These are phyloP conservation scores for Diarsia rubi DNA, from an alignment of 2,888 invertebrate species.

Conservation along the genomic window DNA sequence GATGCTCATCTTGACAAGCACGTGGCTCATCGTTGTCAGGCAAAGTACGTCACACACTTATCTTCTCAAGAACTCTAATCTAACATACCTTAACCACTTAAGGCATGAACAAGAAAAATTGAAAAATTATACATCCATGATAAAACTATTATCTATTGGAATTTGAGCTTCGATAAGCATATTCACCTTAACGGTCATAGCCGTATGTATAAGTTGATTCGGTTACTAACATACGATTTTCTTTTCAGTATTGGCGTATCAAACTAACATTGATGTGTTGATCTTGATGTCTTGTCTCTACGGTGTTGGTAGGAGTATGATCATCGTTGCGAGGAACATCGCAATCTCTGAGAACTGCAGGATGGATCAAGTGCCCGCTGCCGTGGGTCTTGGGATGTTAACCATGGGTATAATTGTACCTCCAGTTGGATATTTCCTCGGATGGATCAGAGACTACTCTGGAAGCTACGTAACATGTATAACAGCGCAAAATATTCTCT, in stretches of 20 bases:
- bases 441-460: constrained; percentile 93
- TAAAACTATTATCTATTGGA: constrained; percentile 55
- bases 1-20: constrained; percentile 92
- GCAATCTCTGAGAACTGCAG: constrained; percentile 92
- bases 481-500: constrained; percentile 91
- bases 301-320: constrained; percentile 94
- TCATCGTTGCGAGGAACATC: constrained; percentile 94
- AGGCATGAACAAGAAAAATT: constrained; percentile 45
- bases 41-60: constrained; percentile 86
- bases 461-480: constrained; percentile 92
- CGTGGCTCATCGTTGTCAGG: constrained; percentile 90
- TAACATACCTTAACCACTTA: constrained; percentile 34
- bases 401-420: constrained; percentile 93
- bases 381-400: constrained; percentile 94
- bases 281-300: constrained; percentile 91
- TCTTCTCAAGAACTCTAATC: constrained; percentile 26
- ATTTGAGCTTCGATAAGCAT: constrained; percentile 54
- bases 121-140: constrained; percentile 50
- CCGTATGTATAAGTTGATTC: constrained; percentile 21
- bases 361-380: constrained; percentile 92
- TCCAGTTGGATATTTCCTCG: constrained; percentile 92
- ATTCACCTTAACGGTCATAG: constrained; percentile 28
- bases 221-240: constrained; percentile 15
- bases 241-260: constrained; percentile 91
- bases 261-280: constrained; percentile 88